phyloP scores from a whole-genome alignment of 2,888 invertebrate species.

The Linyphia triangularis region DNA sequence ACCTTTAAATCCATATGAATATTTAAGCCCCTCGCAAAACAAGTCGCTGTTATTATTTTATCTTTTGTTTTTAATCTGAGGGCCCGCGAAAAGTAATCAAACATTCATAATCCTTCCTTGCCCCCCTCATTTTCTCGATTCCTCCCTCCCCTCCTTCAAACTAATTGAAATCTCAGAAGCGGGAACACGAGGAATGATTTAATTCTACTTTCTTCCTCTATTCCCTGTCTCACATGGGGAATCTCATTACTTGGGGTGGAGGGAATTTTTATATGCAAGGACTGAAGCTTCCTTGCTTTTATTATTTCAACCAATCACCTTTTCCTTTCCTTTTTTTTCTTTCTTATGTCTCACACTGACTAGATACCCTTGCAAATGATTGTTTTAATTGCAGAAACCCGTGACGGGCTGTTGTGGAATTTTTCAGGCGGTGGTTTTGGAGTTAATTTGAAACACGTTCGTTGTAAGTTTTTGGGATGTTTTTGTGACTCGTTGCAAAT shows the following conservation, averaged over 20 bases:
- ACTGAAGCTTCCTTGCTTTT: conserved; percentile 9
- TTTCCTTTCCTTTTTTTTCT: background rate
- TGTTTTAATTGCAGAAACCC: conserved; percentile 2
- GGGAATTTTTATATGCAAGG: conserved; percentile 2
- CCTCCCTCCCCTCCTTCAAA: conserved; percentile 36
- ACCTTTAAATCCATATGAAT: conserved; percentile 54
- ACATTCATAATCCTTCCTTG: conserved; percentile 60
- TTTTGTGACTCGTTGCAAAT: background rate
- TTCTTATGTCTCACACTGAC: background rate
- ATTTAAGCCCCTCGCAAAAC: conserved; percentile 57
- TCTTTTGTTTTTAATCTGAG: conserved; percentile 51
- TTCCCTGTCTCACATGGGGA: background rate
- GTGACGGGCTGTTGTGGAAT: background rate
- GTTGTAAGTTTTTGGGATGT: background rate
- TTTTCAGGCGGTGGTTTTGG: conserved; percentile 17
- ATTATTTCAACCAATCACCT: background rate
- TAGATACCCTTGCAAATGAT: background rate
- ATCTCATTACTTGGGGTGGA: conserved; percentile 24
- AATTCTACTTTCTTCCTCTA: conserved; percentile 18
- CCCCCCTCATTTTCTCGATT: background rate
- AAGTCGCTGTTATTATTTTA: conserved; percentile 63
- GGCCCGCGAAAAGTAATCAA: conserved; percentile 66
- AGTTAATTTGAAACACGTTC: background rate
- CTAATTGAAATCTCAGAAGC: conserved; percentile 65
- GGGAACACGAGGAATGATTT: conserved; percentile 46